These are phyloP conservation scores for Muscina levida DNA, from an alignment of 2,888 invertebrate genomes.

Conservation along the genomic window DNA sequence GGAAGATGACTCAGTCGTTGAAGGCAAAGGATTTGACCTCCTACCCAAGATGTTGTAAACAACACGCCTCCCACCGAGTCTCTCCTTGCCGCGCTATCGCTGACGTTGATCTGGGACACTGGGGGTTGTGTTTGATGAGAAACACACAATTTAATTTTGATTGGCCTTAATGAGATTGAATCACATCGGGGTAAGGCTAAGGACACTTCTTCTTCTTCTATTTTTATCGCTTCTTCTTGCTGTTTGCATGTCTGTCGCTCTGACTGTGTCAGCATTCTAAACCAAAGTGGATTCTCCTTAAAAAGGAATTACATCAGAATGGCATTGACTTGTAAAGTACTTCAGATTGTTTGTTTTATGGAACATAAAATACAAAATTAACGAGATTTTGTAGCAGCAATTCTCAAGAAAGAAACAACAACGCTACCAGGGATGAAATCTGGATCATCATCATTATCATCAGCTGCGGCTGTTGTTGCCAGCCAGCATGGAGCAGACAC, in stretches of 20 bases:
- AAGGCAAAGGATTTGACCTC: not conserved
- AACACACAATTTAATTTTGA: conserved; percentile 35
- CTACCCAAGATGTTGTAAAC: too few relatives aligned
- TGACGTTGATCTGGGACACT: not conserved
- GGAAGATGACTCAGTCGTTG: not conserved
- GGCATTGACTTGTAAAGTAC: conserved; percentile 33
- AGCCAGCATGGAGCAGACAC: not conserved
- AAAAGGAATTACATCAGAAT: conserved; percentile 20
- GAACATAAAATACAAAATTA: not conserved
- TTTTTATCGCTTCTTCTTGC: not conserved
- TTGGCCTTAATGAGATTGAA: conserved; percentile 47
- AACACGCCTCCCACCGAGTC: too few relatives aligned
- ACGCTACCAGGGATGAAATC: not conserved
- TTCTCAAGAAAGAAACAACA: not conserved
- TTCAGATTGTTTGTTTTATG: conserved; percentile 41
- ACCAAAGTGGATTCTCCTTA: not conserved
- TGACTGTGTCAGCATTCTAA: not conserved
- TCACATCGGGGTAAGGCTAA: conserved; percentile 23
- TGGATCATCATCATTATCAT: too few relatives aligned
- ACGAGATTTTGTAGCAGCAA: not conserved
- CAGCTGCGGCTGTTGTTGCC: too few relatives aligned
- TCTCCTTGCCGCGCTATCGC: too few relatives aligned
- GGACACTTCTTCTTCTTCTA: not conserved
- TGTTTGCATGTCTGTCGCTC: not conserved
- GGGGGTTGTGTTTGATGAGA: not conserved